Evolutionary conservation across 2,797 vertebrate species (phyloP).

Genomic region (Leptatherina wallacei): DNA sequence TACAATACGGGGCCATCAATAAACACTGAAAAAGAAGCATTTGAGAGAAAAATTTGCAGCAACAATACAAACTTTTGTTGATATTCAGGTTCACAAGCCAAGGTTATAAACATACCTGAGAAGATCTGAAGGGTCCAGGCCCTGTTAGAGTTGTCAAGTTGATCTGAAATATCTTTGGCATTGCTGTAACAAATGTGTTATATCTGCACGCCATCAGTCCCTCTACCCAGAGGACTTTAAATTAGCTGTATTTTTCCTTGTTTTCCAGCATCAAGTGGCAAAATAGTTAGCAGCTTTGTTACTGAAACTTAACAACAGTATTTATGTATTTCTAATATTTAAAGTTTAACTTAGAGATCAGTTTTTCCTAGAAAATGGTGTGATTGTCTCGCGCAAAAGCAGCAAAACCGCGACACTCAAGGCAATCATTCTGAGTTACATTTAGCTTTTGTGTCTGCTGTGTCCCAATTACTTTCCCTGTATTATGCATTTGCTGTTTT

Average conservation of each 20-base stretch:
- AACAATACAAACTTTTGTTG: constrained; percentile 26
- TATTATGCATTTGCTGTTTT: constrained; percentile 44
- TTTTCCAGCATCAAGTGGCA: constrained; percentile 5
- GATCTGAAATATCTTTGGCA: constrained; percentile 18
- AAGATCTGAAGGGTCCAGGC: constrained; percentile 22
- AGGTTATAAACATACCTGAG: constrained; percentile 17
- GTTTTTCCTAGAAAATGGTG: constrained; percentile 29
- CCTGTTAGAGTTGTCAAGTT: constrained; percentile 24
- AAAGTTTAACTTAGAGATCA: constrained; percentile 15
- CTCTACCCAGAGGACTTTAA: constrained; percentile 17
- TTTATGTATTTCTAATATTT: constrained; percentile 26
- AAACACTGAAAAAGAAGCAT: background rate
- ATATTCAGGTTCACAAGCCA: constrained; percentile 26
- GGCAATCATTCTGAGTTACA: constrained; percentile 44
- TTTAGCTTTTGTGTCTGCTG: constrained; percentile 55
- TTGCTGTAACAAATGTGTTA: constrained; percentile 7
- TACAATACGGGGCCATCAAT: background rate
- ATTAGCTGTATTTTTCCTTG: background rate
- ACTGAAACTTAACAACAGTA: constrained; percentile 8
- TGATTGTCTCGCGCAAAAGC: constrained; percentile 31
- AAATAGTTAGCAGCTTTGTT: background rate
- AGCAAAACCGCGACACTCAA: constrained; percentile 17
- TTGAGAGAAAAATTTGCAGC: background rate
- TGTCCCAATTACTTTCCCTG: constrained; percentile 68
- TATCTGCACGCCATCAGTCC: constrained; percentile 17